Evolutionary conservation across 2,797 vertebrate genomes (phyloP).

Genomic region (Enteromius treurensis): DNA sequence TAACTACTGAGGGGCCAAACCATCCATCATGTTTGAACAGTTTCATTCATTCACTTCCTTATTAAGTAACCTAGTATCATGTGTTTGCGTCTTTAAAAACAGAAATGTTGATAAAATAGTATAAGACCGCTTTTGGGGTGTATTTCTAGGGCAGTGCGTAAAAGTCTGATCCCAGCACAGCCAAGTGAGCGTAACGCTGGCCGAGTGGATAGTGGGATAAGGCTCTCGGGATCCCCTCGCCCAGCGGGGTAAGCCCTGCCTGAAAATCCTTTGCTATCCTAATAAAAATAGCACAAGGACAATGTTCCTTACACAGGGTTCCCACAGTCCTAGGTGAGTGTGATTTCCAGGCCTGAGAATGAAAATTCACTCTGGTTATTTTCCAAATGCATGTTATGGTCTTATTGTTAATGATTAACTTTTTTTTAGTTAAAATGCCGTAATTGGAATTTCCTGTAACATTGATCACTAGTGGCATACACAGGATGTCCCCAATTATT

Average conservation of each 20-base stretch:
- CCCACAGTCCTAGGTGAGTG: neutral
- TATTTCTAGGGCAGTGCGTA: conserved; percentile 85
- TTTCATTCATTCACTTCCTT: neutral
- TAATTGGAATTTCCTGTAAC: neutral
- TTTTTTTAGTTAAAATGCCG: neutral
- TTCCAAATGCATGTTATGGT: neutral
- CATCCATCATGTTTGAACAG: neutral
- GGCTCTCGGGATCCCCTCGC: conserved; percentile 91
- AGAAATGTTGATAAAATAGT: conserved; percentile 13
- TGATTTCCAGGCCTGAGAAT: conserved; percentile 10
- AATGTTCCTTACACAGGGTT: conserved; percentile 8
- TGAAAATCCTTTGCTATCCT: neutral
- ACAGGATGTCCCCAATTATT: neutral
- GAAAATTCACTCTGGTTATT: neutral
- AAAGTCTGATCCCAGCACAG: conserved; percentile 92
- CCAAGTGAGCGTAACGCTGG: conserved; percentile 82
- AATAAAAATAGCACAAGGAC: conserved; percentile 5
- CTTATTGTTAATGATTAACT: neutral
- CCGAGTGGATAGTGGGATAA: conserved; percentile 84
- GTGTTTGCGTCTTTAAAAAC: conserved; percentile 4
- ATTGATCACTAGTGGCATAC: neutral
- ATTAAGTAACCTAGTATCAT: neutral
- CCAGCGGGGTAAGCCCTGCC: conserved; percentile 85
- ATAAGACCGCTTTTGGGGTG: conserved; percentile 69
- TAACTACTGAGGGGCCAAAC: neutral